Conservation (phyloP, 92 coral and sea anemone genomes). For the Paramuricea clavata region DNA sequence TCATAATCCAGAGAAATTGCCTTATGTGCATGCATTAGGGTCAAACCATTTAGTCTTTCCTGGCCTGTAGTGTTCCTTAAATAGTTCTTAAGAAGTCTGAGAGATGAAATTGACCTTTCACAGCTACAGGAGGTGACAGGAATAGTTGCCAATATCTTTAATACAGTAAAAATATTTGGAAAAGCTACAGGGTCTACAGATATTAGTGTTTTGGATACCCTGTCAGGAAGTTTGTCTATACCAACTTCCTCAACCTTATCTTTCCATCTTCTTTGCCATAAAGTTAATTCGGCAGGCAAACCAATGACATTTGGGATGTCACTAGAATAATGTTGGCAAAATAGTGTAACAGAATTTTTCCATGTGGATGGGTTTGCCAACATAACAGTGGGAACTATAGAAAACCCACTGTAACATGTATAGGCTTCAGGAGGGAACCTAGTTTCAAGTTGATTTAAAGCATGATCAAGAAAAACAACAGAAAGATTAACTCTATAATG, state of each 20-base stretch:
- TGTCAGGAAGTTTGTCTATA: conserved; percentile 2
- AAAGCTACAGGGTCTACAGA: conserved; percentile 39
- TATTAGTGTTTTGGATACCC: conserved; percentile 52
- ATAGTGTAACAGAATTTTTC: conserved; percentile 46
- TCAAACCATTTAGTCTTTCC: conserved; percentile 46
- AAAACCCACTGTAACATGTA: conserved; percentile 58
- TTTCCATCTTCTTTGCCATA: conserved; percentile 66
- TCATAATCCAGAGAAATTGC: conserved; percentile 38
- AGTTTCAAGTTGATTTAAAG: conserved; percentile 58
- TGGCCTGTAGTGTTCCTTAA: conserved; percentile 47
- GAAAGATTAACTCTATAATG: conserved; percentile 68
- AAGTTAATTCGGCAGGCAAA: conserved; percentile 57
- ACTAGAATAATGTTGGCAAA: conserved; percentile 46
- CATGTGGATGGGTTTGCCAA: conserved; percentile 50
- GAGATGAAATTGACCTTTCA: conserved; percentile 56
- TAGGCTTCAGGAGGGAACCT: conserved; percentile 68
- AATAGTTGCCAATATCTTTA: conserved; percentile 58
- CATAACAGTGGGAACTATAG: conserved; percentile 57
- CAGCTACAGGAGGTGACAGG: conserved; percentile 58
- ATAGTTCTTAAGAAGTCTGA: conserved; percentile 46
- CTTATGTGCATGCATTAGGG: conserved; percentile 49
- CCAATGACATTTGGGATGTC: conserved; percentile 66
- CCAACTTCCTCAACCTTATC: conserved; percentile 54
- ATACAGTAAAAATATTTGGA: conserved; percentile 47
- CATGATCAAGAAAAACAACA: conserved; percentile 62